Evolutionary conservation across 2,797 vertebrate genomes (phyloP), one percentile per base, ranked within the genome.

Genomic region (Arrhamphus sclerolepis): DNA sequence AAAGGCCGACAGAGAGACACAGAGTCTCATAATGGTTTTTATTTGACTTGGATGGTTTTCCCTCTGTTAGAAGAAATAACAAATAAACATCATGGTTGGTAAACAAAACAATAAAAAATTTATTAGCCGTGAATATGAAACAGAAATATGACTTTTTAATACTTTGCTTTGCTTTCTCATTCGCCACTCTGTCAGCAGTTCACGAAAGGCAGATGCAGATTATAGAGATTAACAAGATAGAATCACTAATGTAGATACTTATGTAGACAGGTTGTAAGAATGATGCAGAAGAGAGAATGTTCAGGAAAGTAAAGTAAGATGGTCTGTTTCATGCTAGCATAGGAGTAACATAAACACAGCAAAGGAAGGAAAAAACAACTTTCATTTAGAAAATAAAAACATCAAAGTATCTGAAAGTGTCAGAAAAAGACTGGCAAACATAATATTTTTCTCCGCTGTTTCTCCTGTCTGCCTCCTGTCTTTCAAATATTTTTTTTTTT

Each of bases 21-120:
- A 62, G 51, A 31, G 68, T 49, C 73, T 80, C 69, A 75, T 84
- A 65, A 84, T 60, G 6, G 60, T 28, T 75, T 83, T 85, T 80
- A 81, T 85, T 87, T 72, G 62, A 80, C 78, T 80, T 72, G 60
- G 73, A 77, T 55, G 50, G 14, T 52, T 83, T 75, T 75, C 46
- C 47, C 48, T 82, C 77, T 80, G 66, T 77, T 80, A 61, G 56
- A 75, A 57, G 50, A 70, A 81, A 79, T 78, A 69, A 72, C 57
- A 80, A 81, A 82, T 81, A 72, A 69, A 82, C 77, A 66, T 74
- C 38, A 69, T 43, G 41, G 56, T 56, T 70, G 75, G 65, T 81
- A 87, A 85, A 87, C 82, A 86, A 78, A 84, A 70, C 81, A 70
- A 77, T 80, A 80, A 84, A 83, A 79, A 28, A 78, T 77, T 66